phyloP scores from a whole-genome alignment of 2,113 vertebrate genomes.

The Odontophorus gujanensis region DNA sequence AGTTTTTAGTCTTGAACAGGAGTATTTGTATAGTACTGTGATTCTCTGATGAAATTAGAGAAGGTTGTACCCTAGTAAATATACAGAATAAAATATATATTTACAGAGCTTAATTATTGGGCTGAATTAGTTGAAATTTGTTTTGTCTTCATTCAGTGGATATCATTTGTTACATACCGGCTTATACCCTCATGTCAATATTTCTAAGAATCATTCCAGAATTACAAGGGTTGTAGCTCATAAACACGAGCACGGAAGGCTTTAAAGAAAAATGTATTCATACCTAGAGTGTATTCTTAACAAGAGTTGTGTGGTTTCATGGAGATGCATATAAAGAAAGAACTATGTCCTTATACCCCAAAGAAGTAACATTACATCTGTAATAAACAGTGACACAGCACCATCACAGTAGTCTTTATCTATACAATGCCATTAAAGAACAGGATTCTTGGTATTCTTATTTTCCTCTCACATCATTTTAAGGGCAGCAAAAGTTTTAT shows the following conservation, averaged over 20 bases:
- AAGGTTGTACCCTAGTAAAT: background rate
- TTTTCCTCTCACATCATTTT: background rate
- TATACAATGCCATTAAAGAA: background rate
- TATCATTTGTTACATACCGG: background rate
- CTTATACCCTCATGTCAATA: background rate
- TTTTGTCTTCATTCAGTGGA: background rate
- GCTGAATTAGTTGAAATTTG: background rate
- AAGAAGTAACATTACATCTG: background rate
- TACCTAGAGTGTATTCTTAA: background rate
- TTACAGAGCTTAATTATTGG: background rate
- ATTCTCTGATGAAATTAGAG: background rate
- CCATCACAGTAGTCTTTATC: background rate
- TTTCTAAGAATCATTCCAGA: background rate
- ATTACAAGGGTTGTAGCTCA: background rate
- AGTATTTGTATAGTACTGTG: background rate
- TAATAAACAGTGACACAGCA: background rate
- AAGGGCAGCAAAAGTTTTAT: background rate
- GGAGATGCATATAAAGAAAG: background rate
- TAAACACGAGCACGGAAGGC: background rate
- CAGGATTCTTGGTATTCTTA: background rate
- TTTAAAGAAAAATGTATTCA: background rate
- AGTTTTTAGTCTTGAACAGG: background rate
- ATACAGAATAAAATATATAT: background rate
- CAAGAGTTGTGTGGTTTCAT: background rate
- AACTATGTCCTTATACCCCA: background rate